Conservation (phyloP, 2,797 vertebrate species). For the Ptychobarbus kaznakovi region DNA sequence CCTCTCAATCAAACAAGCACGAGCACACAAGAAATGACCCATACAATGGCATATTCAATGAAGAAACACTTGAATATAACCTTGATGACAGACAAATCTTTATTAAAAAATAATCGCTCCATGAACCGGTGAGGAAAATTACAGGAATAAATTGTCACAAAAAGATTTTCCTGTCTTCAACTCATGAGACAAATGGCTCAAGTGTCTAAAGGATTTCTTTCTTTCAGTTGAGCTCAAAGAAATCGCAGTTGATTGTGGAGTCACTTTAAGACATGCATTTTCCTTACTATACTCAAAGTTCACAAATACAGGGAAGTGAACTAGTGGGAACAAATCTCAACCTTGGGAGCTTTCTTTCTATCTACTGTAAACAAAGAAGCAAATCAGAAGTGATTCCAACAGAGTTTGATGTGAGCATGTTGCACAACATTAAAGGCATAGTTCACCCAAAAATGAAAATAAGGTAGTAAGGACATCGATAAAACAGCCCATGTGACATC, state of each 20-base stretch:
- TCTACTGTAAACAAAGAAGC: background rate
- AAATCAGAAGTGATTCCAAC: background rate
- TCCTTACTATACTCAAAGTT: background rate
- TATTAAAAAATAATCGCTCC: background rate
- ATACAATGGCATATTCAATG: background rate
- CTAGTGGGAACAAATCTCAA: background rate
- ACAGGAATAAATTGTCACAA: background rate
- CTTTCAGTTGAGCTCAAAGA: background rate
- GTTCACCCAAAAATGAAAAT: background rate
- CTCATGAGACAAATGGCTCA: background rate
- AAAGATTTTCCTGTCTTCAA: background rate
- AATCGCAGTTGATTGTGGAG: background rate
- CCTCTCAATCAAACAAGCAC: constrained; percentile 9
- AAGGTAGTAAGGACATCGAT: too few species aligned
- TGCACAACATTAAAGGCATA: background rate
- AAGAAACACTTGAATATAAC: constrained; percentile 7
- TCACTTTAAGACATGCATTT: background rate
- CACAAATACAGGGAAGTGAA: too few species aligned
- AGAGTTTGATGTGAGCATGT: background rate
- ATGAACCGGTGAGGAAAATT: background rate
- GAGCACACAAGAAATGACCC: background rate
- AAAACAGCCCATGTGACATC: too few species aligned
- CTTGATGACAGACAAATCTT: constrained; percentile 5
- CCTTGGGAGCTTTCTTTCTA: background rate
- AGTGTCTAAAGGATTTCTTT: background rate